phyloP scores from a whole-genome alignment of 2,113 vertebrate genomes.

The Cardinalis cardinalis region DNA sequence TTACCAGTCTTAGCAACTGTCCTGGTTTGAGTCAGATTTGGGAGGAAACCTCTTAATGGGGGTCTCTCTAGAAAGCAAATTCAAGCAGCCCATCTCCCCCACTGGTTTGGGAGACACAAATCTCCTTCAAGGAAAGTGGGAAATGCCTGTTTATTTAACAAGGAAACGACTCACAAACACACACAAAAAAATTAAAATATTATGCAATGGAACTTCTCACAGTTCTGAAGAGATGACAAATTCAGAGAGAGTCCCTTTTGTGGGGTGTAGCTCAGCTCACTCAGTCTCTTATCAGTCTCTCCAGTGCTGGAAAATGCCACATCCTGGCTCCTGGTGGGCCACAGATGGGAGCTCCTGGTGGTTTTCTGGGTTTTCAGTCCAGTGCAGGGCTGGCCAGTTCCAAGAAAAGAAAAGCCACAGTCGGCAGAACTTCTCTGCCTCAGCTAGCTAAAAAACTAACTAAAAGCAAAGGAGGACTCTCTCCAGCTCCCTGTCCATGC shows the following conservation, averaged over 20 bases:
- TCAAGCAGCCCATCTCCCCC: rapidly evolving
- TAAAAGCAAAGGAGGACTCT: background rate
- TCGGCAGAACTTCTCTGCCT: no score
- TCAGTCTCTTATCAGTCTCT: no score
- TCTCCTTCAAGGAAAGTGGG: background rate
- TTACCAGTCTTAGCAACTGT: background rate
- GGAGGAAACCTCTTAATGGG: background rate
- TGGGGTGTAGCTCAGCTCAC: rapidly evolving
- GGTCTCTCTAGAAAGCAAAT: background rate
- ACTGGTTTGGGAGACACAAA: rapidly evolving
- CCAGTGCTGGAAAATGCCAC: rapidly evolving
- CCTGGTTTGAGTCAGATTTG: background rate
- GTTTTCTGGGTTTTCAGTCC: background rate
- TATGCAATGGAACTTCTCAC: background rate
- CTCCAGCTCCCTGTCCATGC: background rate
- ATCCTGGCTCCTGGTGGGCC: rapidly evolving
- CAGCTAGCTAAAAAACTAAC: background rate
- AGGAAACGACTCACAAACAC: background rate
- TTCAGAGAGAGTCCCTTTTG: background rate
- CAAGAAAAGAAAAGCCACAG: background rate
- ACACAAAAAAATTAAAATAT: background rate
- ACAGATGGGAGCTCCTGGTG: background rate
- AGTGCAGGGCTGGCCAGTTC: background rate
- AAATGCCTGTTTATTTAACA: background rate
- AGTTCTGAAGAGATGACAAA: background rate